Evolutionary conservation across 2,113 vertebrate genomes (phyloP).

Genomic region (Panthera tigris): DNA sequence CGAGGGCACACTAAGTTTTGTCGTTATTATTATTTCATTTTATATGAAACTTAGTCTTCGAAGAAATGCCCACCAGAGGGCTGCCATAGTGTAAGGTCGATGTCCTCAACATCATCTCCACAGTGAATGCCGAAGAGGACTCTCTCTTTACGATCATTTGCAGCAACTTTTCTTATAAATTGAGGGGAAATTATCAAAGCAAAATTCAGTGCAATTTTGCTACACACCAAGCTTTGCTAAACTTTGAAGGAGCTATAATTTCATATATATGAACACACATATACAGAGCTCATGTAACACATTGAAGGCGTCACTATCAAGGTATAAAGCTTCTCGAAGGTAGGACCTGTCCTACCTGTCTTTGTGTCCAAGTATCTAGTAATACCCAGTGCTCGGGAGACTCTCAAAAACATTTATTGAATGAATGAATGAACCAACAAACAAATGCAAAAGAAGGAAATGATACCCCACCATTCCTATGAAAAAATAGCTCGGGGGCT

Average conservation of each 20-base stretch:
- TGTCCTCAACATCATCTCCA: not conserved
- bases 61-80: not conserved
- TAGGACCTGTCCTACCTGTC: not conserved
- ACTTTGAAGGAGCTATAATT: not conserved
- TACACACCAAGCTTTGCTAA: not conserved
- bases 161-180: not conserved
- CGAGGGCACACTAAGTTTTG: no score
- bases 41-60: not conserved
- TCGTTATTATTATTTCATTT: not conserved
- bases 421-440: not conserved
- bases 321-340: not conserved
- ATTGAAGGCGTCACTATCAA: not conserved
- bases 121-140: not conserved
- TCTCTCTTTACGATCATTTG: not conserved
- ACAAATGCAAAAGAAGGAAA: not conserved
- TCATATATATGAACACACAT: not conserved
- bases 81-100: rapidly evolving
- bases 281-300: rapidly evolving
- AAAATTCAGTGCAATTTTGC: not conserved
- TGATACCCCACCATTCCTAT: not conserved
- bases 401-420: not conserved
- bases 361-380: not conserved
- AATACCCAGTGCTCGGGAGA: not conserved
- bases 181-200: not conserved
- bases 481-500: not conserved